phyloP scores from a whole-genome alignment of 2,113 vertebrate species.

The Nothoprocta pentlandii region DNA sequence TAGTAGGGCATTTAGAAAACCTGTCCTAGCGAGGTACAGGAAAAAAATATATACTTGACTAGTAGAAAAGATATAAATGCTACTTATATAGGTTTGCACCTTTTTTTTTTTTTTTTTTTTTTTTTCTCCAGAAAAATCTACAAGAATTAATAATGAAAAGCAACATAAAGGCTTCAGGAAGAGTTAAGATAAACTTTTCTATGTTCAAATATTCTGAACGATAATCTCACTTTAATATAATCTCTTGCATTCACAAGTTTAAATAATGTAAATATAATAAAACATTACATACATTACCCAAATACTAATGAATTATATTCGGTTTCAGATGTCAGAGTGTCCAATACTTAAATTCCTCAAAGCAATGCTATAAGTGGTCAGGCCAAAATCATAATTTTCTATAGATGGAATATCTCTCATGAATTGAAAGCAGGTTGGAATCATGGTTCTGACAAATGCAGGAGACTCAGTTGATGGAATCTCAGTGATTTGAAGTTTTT shows the following conservation, averaged over 20 bases:
- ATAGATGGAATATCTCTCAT: not conserved
- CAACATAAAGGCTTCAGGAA: not conserved
- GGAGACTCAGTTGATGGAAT: not conserved
- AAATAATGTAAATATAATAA: not conserved
- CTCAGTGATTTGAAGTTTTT: not conserved
- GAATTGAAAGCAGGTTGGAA: not conserved
- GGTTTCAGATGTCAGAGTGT: not conserved
- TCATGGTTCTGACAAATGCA: not conserved
- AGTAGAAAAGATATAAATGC: not conserved
- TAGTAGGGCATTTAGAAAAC: not conserved
- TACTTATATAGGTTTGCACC: not conserved
- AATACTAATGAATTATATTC: not conserved
- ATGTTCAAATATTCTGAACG: not conserved
- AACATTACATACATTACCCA: not conserved
- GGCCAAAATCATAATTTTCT: not conserved
- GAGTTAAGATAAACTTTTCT: not conserved
- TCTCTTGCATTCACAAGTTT: not conserved
- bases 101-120: not conserved
- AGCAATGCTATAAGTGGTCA: not conserved
- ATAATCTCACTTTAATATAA: not conserved
- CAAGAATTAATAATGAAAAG: not conserved
- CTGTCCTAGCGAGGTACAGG: not conserved
- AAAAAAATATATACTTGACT: not conserved
- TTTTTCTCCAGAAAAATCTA: not conserved
- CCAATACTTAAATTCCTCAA: not conserved